These are phyloP conservation scores for Cyphomyrus plagiostoma DNA, from an alignment of 2,113 vertebrate species.

Conservation along the genomic window DNA sequence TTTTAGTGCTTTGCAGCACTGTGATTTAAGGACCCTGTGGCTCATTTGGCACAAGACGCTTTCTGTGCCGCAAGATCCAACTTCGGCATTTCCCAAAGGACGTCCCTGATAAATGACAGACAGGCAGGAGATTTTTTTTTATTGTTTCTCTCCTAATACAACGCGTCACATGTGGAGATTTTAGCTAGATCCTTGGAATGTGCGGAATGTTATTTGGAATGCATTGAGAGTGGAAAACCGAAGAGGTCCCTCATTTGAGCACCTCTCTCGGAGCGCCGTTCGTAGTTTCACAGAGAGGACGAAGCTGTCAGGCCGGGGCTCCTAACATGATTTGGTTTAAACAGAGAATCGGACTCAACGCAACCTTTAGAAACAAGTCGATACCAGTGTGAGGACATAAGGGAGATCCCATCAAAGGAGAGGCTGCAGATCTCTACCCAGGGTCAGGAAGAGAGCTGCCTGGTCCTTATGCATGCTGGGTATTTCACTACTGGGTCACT, in stretches of 20 bases:
- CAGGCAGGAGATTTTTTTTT: slow-evolving; percentile 21
- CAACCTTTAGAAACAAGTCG: neutral
- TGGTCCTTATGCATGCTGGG: slow-evolving; percentile 46
- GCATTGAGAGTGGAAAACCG: neutral
- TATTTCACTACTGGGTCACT: slow-evolving; percentile 41
- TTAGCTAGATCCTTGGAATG: neutral
- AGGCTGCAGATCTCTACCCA: neutral
- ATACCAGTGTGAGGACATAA: too few relatives aligned
- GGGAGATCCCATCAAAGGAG: neutral
- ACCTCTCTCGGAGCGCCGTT: neutral
- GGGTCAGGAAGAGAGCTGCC: slow-evolving; percentile 10
- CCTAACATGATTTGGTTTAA: neutral
- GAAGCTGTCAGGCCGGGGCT: neutral
- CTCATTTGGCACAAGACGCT: slow-evolving; percentile 19
- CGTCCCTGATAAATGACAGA: slow-evolving; percentile 51
- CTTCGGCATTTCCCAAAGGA: slow-evolving; percentile 48
- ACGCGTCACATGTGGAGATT: neutral
- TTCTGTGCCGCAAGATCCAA: slow-evolving; percentile 25
- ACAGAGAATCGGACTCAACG: neutral
- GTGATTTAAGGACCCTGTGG: slow-evolving; percentile 54
- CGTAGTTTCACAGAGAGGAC: neutral
- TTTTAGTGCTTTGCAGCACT: slow-evolving; percentile 40
- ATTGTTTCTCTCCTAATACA: neutral
- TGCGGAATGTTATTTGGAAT: neutral
- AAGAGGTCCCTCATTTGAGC: neutral